Conservation (phyloP, 1,140 invertebrate genomes). For the Melipona quadrifasciata region DNA sequence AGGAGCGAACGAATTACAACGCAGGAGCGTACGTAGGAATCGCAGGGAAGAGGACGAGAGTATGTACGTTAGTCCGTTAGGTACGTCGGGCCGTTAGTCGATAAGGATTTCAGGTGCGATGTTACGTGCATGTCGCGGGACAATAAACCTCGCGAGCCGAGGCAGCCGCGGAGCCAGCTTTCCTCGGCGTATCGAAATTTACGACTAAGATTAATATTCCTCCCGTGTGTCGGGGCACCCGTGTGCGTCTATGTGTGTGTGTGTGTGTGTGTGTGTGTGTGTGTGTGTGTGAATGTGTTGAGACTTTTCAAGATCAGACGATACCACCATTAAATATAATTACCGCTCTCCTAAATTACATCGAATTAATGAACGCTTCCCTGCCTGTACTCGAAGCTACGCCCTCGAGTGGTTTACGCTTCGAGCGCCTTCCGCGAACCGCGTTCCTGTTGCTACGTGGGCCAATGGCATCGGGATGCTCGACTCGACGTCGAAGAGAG, state of each 20-base stretch:
- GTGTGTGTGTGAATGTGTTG: conserved; percentile 27
- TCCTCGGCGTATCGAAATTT: conserved; percentile 51
- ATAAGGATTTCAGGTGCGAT: conserved; percentile 54
- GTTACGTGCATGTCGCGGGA: conserved; percentile 52
- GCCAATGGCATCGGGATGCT: not conserved
- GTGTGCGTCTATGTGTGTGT: no score
- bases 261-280: not conserved
- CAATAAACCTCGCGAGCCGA: conserved; percentile 48
- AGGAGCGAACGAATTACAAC: not conserved
- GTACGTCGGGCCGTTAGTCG: conserved; percentile 35
- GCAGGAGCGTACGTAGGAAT: not conserved
- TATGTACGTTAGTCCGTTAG: conserved; percentile 20
- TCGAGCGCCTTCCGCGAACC: not conserved
- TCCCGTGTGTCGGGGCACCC: conserved; percentile 41
- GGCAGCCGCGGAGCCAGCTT: conserved; percentile 41
- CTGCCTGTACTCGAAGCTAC: not conserved
- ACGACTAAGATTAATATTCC: conserved; percentile 54
- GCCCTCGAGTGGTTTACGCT: conserved; percentile 16
- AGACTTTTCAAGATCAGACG: conserved; percentile 44
- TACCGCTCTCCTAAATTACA: conserved; percentile 49
- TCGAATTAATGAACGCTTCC: conserved; percentile 41
- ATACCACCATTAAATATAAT: conserved; percentile 52
- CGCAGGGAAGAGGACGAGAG: not conserved
- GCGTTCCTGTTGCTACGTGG: not conserved
- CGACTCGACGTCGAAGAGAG: no score